Evolutionary conservation across 1,140 invertebrate species (phyloP), one percentile per base, ranked within the genome.

Genomic region (Heterodera carotae): DNA sequence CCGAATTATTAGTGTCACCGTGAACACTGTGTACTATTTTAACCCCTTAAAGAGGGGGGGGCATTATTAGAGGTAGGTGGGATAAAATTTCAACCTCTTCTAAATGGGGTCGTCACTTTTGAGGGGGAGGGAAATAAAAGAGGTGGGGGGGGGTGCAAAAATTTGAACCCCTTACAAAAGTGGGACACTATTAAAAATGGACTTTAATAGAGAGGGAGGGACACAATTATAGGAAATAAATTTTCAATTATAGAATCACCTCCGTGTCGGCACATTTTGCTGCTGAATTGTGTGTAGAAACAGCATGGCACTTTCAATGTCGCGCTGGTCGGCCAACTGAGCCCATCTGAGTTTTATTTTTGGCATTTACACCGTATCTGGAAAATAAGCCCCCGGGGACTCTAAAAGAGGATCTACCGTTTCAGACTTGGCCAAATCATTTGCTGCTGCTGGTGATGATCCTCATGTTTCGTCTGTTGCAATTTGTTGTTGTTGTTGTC

Each of bases 211-310:
- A n/a, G n/a, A n/a, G n/a, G n/a, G n/a, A n/a, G n/a, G n/a, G n/a
- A n/a, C n/a, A n/a, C n/a, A 48, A 36, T 69, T 33, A 48, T 15
- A 48, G 15, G 6, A 39, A 6, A 39, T 6, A 39, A 39, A 6
- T 39, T 6, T 6, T 39, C 10, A 39, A 10, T 10, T 10, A 39
- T 39, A 6, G 4, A 39, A 43, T 43, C 1, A 56, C 48, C 48
- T 56, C 22, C 62, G 62, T 31, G 62, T 31, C 31, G 62, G 62
- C 22, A n/a, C 25, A 66, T 56, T 74, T 56, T 62, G 72, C 34
- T 74, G 27, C 10, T 74, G 72, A 43, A 74, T 39, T 56, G 72
- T 74, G 39, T 74, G 72, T 4, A 74, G 64, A n/a, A 56, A 74
- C n/a, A 74, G 53, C 7, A 33, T 6, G 15, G 72, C 56, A 27